These are phyloP conservation scores for Uria aalge DNA, from an alignment of 2,113 vertebrate species.

Conservation along the genomic window DNA sequence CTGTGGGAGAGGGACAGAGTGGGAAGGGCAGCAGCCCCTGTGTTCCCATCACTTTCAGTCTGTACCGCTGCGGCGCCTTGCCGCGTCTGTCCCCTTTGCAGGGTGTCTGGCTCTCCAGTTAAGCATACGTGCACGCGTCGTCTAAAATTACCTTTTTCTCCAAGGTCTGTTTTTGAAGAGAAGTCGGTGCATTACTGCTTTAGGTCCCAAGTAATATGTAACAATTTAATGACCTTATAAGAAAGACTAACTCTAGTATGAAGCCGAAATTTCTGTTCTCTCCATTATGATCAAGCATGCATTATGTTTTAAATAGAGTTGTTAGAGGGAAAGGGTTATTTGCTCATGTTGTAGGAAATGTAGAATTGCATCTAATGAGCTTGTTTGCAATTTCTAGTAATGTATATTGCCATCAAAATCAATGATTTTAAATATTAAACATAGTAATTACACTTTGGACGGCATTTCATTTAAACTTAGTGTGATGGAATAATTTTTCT, in stretches of 20 bases:
- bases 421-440: conserved; percentile 13
- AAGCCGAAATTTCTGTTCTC: background rate
- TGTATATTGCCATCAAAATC: background rate
- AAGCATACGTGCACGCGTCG: fast-evolving
- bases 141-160: background rate
- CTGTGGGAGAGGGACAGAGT: background rate
- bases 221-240: background rate
- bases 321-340: background rate
- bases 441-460: background rate
- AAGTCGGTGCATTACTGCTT: background rate
- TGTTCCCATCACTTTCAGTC: background rate
- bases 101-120: background rate
- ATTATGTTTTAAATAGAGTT: background rate
- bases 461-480: background rate
- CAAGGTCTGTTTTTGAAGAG: background rate
- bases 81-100: fast-evolving
- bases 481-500: background rate
- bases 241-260: background rate
- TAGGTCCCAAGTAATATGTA: background rate
- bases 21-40: background rate
- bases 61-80: fast-evolving
- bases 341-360: background rate
- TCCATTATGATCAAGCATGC: background rate
- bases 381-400: background rate
- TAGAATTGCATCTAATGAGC: background rate